Evolutionary conservation across 2,888 invertebrate species (phyloP).

Genomic region (Plagodis dolabraria): DNA sequence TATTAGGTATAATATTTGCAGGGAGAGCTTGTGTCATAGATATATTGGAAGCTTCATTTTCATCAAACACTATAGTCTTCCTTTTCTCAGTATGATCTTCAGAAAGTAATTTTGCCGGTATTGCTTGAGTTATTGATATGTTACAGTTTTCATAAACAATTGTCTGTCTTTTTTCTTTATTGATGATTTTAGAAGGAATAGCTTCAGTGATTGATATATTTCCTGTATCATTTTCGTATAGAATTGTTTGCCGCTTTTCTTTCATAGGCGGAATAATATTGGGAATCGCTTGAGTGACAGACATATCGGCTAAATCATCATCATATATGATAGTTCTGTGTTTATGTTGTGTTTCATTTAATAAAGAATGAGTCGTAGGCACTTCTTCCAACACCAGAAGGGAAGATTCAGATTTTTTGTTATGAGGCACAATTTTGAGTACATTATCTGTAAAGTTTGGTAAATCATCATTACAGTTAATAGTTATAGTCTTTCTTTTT

Average conservation of each 20-base stretch:
- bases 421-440: background rate
- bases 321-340: conserved; percentile 43
- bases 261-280: conserved; percentile 28
- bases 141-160: conserved; percentile 39
- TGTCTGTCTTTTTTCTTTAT: conserved; percentile 33
- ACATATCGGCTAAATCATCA: conserved; percentile 44
- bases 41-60: conserved; percentile 27
- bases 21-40: conserved; percentile 30
- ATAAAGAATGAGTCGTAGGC: conserved; percentile 12
- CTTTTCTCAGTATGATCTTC: conserved; percentile 19
- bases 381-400: conserved; percentile 21
- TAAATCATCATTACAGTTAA: conserved; percentile 65
- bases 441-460: conserved; percentile 58
- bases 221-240: conserved; percentile 41
- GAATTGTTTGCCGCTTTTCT: conserved; percentile 34
- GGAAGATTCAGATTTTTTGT: conserved; percentile 11
- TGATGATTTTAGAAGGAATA: conserved; percentile 33
- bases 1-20: conserved; percentile 16
- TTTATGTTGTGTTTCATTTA: conserved; percentile 15
- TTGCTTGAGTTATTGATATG: conserved; percentile 39
- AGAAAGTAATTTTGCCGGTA: conserved; percentile 23
- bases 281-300: conserved; percentile 45
- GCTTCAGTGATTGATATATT: conserved; percentile 48
- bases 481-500: conserved; percentile 61
- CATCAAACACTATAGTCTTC: conserved; percentile 25